Evolutionary conservation across 1,140 invertebrate species (phyloP).

Genomic region (Chironomus striatipennis): DNA sequence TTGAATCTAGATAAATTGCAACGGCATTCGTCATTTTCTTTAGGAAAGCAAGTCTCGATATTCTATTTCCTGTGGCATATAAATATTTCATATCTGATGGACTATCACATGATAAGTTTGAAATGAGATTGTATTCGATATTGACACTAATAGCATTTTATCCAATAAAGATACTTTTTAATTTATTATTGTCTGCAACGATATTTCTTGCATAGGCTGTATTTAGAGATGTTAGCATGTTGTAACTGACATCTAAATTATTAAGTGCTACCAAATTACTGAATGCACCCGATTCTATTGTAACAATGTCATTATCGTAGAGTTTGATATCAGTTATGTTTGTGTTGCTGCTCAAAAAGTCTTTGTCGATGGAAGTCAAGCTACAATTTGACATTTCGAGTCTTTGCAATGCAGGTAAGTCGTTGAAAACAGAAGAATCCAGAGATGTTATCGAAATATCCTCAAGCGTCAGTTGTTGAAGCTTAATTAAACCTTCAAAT

Average conservation of each 20-base stretch:
- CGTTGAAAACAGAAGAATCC: neutral
- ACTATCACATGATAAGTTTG: neutral
- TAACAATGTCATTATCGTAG: neutral
- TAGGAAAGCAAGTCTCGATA: neutral
- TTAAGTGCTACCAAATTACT: neutral
- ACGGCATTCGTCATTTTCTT: neutral
- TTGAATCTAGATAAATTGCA: neutral
- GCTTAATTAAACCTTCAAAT: neutral
- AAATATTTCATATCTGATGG: neutral
- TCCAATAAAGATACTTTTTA: neutral
- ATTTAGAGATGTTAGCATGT: neutral
- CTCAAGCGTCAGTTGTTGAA: neutral
- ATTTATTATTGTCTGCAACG: neutral
- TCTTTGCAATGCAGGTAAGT: neutral
- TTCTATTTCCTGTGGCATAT: neutral
- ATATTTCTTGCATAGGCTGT: neutral
- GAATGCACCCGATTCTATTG: neutral
- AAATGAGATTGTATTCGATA: neutral
- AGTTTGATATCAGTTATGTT: neutral
- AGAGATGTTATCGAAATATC: neutral
- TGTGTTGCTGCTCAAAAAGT: neutral
- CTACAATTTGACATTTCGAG: neutral
- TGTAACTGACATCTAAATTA: neutral
- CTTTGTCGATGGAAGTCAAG: neutral
- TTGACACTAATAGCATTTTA: neutral